Evolutionary conservation across 2,888 invertebrate genomes (phyloP).

Genomic region (Clitarchus hookeri): DNA sequence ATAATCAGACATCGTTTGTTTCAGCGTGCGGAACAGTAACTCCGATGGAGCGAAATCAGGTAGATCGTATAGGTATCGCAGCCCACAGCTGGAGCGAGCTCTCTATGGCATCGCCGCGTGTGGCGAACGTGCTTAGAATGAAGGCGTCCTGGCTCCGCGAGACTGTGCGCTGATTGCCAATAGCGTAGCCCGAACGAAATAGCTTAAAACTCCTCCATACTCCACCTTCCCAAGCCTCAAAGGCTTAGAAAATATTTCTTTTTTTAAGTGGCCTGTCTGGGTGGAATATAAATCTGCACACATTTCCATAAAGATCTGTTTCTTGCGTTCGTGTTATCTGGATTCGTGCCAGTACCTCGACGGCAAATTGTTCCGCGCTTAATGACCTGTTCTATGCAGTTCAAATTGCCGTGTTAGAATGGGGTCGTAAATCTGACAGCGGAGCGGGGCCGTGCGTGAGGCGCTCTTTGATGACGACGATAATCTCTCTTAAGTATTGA

Average conservation of each 20-base stretch:
- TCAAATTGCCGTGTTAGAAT: background rate
- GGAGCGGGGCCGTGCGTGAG: background rate
- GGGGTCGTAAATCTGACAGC: constrained; percentile 1
- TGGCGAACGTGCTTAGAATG: background rate
- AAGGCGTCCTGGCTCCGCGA: background rate
- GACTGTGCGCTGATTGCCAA: background rate
- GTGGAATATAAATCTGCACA: background rate
- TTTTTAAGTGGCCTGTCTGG: constrained; percentile 7
- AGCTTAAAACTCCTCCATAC: background rate
- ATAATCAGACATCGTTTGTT: too few species aligned
- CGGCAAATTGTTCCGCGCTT: background rate
- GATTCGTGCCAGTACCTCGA: background rate
- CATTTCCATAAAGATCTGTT: background rate
- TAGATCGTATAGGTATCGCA: too few species aligned
- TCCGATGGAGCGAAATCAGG: too few species aligned
- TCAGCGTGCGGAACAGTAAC: too few species aligned
- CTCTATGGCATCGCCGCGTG: background rate
- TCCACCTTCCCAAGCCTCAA: background rate
- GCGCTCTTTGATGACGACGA: background rate
- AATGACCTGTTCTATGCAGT: background rate
- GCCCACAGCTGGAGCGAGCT: background rate
- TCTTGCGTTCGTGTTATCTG: background rate
- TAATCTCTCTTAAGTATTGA: background rate
- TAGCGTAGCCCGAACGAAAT: background rate
- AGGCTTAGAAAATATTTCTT: background rate